These are phyloP conservation scores for Ondatra zibethicus DNA, from an alignment of 2,113 vertebrate genomes.

Conservation along the genomic window DNA sequence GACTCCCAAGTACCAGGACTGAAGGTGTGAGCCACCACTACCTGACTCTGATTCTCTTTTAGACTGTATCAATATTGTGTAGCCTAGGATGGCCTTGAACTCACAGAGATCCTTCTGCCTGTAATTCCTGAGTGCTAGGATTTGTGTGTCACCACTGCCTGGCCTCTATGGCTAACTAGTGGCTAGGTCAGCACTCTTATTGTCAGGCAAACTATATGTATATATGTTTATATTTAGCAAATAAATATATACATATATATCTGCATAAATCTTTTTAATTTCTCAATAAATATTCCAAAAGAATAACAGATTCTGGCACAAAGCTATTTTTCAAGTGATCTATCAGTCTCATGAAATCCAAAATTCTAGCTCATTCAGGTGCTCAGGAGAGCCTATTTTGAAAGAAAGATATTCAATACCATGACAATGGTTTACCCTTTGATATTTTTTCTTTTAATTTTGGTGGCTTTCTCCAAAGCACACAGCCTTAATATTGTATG, in stretches of 20 bases:
- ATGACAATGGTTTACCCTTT: background rate
- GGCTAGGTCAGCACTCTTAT: too few species aligned
- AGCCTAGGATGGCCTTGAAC: too few species aligned
- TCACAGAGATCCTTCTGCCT: too few species aligned
- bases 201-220: too few species aligned
- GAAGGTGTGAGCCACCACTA: too few species aligned
- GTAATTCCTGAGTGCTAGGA: too few species aligned
- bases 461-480: background rate
- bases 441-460: background rate
- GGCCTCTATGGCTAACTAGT: too few species aligned
- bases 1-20: too few species aligned
- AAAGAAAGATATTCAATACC: background rate
- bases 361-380: slow-evolving; percentile 35
- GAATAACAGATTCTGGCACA: background rate
- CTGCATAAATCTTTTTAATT: background rate
- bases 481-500: background rate
- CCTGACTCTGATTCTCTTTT: too few species aligned
- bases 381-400: background rate
- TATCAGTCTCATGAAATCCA: background rate
- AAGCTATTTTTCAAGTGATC: slow-evolving; percentile 7
- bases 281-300: slow-evolving; percentile 17
- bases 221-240: too few species aligned
- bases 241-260: background rate
- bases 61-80: too few species aligned
- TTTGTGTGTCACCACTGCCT: too few species aligned